Percentiles rank a stretch among this genome's conserved stretches.
Conservation (phyloP, 2,797 vertebrate species). For the Siniperca scherzeri region DNA sequence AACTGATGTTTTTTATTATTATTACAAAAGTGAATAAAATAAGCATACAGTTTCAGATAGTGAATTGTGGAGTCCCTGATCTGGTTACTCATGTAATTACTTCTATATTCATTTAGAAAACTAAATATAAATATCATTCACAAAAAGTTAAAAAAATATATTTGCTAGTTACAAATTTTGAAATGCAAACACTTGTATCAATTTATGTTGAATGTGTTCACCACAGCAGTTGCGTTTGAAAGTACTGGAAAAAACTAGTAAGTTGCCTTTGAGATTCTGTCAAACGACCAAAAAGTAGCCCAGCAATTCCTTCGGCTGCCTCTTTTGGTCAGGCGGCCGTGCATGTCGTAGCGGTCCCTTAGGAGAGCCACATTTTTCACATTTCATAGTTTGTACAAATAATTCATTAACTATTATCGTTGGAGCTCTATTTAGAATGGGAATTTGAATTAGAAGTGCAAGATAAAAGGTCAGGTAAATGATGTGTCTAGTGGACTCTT, state of each 20-base stretch:
- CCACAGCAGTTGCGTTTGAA: not conserved
- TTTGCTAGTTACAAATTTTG: too few species aligned
- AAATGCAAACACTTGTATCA: not conserved
- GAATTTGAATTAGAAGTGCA: not conserved
- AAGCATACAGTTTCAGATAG: too few species aligned
- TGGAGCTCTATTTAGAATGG: not conserved
- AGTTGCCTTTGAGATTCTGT: not conserved
- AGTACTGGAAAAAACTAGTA: not conserved
- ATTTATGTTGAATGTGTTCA: not conserved
- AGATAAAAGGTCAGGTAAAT: not conserved
- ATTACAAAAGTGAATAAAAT: too few species aligned
- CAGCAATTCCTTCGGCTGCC: not conserved
- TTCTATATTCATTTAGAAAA: too few species aligned
- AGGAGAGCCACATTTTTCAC: not conserved
- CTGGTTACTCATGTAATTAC: too few species aligned
- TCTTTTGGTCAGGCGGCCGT: not conserved
- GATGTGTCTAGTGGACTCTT: slow-evolving; percentile 10
- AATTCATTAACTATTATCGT: not conserved
- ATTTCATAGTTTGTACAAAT: not conserved
- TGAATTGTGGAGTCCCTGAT: too few species aligned
- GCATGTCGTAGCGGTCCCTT: not conserved
- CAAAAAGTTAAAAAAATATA: too few species aligned
- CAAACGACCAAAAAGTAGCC: not conserved
- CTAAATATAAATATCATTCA: too few species aligned
- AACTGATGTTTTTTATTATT: too few species aligned